Evolutionary conservation across 2,888 invertebrate species (phyloP).

Genomic region (Corbicula japonica): DNA sequence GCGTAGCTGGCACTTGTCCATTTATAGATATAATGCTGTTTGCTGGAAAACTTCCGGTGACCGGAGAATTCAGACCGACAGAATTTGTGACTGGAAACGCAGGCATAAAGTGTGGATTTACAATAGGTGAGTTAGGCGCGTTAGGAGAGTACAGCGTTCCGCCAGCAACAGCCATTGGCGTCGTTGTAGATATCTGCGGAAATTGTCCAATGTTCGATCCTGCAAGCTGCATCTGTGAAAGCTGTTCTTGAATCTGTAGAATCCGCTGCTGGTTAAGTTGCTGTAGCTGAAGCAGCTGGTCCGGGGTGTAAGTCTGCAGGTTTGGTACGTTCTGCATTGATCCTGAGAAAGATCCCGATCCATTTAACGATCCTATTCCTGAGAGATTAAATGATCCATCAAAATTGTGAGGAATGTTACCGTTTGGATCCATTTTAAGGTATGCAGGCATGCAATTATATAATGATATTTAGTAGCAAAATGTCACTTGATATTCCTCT

Average conservation of each 20-base stretch:
- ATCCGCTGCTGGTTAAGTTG: conserved; percentile 67
- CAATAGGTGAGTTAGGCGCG: conserved; percentile 24
- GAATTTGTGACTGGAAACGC: conserved; percentile 6
- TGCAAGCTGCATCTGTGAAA: conserved; percentile 52
- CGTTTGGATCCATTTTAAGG: conserved; percentile 65
- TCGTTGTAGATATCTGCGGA: conserved; percentile 11
- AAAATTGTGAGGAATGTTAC: conserved; percentile 52
- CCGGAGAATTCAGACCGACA: not conserved
- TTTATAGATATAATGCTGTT: conserved; percentile 32
- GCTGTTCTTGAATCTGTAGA: conserved; percentile 62
- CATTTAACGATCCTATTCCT: conserved; percentile 27
- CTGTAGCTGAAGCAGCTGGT: conserved; percentile 56
- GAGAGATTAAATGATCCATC: conserved; percentile 41
- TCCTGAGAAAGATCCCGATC: conserved; percentile 28
- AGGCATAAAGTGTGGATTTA: conserved; percentile 35
- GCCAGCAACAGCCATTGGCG: not conserved
- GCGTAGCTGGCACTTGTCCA: conserved; percentile 31
- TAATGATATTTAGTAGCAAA: too few species aligned
- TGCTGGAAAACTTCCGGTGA: conserved; percentile 29
- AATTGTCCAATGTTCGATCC: conserved; percentile 3
- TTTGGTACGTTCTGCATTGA: conserved; percentile 18
- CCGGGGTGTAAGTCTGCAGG: conserved; percentile 47
- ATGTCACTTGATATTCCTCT: too few species aligned
- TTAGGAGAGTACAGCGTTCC: conserved; percentile 28
- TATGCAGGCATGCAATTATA: too few species aligned